Evolutionary conservation across 2,797 vertebrate genomes (phyloP), one percentile per base, ranked within the genome.

Genomic region (Urocyon cinereoargenteus): DNA sequence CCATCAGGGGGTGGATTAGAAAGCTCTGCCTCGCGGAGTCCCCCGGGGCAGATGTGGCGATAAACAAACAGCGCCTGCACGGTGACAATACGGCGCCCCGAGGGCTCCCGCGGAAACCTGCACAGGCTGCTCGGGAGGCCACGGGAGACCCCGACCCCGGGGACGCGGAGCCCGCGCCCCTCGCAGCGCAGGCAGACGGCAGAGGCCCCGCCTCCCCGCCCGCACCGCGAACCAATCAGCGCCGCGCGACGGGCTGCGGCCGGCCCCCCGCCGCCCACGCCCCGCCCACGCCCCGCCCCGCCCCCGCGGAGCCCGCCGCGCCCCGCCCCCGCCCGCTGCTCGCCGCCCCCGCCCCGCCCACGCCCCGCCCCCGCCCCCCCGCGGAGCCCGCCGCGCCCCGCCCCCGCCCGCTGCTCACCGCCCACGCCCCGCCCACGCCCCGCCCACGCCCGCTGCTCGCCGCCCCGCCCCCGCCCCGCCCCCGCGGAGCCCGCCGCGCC

Each of bases 51-150:
- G 89, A 73, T 9, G 96, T 15, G 81, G 94, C 91, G 75, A 90
- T 92, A 55, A 94, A 97, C 90, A 96, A 89, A 86, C 53, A 82
- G 78, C 53, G 94, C 92, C 96, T 49, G 36, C 24, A 31, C 77
- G 21, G 81, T 36, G 73, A 86, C 53, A 34, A 36, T 2, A 9
- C 57, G 5, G 86, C 22, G 70, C 72, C 84, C 91, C 19, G 31
- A 78, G 96, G 90, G 84, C 81, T 78, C 49, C 94, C 11, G 34
- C 36, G 92, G 95, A 96, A 94, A 64, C 6, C 70, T 62, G 87
- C 96, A 36, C 93, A 2, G 62, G 70, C 94, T 85, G 89, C 81
- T 77, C 31, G 84, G 19, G 62, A 92, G 87, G 86, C 70, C 49
- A 1, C 45, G 2, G 53, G 79, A 28, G 79, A 64, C 70, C 93